Evolutionary conservation across 2,113 vertebrate genomes (phyloP).

Genomic region (Rhineura floridana): DNA sequence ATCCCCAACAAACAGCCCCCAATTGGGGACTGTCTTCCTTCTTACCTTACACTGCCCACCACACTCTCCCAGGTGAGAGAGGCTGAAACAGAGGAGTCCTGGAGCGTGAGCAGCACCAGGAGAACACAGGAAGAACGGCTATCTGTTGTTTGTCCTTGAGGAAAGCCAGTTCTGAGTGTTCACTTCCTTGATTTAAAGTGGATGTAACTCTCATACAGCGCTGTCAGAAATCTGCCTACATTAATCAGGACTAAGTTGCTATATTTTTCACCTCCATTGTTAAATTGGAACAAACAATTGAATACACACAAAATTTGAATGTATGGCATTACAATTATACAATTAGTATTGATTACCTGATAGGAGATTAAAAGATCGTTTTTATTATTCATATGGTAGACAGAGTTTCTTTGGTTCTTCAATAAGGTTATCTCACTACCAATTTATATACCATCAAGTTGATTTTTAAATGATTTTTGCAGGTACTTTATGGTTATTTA

Average conservation of each 20-base stretch:
- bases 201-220: neutral
- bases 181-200: neutral
- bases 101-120: neutral
- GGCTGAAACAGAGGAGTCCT: neutral
- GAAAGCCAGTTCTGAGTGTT: neutral
- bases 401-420: slow-evolving; percentile 78
- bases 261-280: slow-evolving; percentile 43
- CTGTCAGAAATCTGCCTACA: slow-evolving; percentile 3
- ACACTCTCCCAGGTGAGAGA: neutral
- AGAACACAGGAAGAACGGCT: neutral
- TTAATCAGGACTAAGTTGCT: neutral
- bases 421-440: slow-evolving; percentile 61
- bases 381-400: slow-evolving; percentile 58
- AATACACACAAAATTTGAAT: slow-evolving; percentile 51
- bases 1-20: neutral
- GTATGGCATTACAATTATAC: slow-evolving; percentile 43
- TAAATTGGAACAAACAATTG: slow-evolving; percentile 54
- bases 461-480: slow-evolving; percentile 37
- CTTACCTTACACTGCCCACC: neutral
- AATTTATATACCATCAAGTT: slow-evolving; percentile 53
- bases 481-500: slow-evolving; percentile 63
- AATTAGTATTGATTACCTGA: slow-evolving; percentile 41
- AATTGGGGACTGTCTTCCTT: neutral
- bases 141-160: neutral
- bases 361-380: slow-evolving; percentile 54